Evolutionary conservation across 2,888 invertebrate genomes (phyloP).

Genomic region (Ectemnius continuus): DNA sequence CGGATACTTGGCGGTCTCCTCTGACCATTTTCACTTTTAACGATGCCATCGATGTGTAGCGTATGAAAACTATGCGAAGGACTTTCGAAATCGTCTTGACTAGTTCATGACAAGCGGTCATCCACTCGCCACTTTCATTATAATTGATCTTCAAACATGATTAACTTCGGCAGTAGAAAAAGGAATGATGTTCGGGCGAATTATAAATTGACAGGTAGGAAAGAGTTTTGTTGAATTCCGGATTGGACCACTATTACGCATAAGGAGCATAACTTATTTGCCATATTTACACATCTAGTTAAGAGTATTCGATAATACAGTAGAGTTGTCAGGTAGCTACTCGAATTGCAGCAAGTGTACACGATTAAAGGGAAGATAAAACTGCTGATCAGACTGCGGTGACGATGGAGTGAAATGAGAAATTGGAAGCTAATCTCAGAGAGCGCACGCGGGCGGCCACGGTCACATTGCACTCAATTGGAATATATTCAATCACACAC

Average conservation of each 20-base stretch:
- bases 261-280: constrained; percentile 15
- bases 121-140: background rate
- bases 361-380: background rate
- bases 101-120: background rate
- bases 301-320: constrained; percentile 26
- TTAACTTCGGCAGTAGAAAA: no score
- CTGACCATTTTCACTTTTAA: background rate
- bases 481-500: background rate
- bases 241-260: background rate
- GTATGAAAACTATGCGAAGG: background rate
- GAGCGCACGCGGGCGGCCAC: constrained; percentile 18
- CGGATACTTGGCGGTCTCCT: background rate
- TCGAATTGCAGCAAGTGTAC: background rate
- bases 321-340: constrained; percentile 19
- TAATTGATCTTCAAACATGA: no score
- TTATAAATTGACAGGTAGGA: no score
- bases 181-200: no score
- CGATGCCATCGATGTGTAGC: background rate
- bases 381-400: constrained; percentile 2
- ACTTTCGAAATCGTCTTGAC: background rate
- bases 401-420: constrained; percentile 1
- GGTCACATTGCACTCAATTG: background rate
- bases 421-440: background rate
- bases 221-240: background rate
- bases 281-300: constrained; percentile 32